Base-by-base conservation (phyloP, 2,113 vertebrate genomes). In the Rhizomys pruinosus region DNA sequence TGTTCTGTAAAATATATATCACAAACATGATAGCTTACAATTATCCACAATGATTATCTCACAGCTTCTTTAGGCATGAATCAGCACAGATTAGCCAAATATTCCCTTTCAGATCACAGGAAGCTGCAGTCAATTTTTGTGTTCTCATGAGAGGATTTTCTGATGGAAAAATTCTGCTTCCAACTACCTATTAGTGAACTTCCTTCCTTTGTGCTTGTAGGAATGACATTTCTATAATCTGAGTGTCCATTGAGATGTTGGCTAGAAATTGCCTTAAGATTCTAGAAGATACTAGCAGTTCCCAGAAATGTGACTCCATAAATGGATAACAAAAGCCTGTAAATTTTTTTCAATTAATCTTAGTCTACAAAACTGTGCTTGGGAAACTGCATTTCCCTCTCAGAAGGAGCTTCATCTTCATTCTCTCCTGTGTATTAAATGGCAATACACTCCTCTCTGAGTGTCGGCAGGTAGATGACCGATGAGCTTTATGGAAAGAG, bases 21-120 rank as follows among this genome's bases (percentile, higher is more conserved):
- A 78, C 69, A 55, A 85, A 85, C 15, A 87, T 27, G 68, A 68
- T 42, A 74, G n/a, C 87, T 89, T 63, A 27, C 79, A 90, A 42
- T 32, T 79, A 52, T 57, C 76, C 10, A 29, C 17, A 23, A 16
- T 44, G 29, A 25, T 72, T 84, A 64, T 85, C n/a, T 79, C 22
- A 59, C 15, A 52, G n/a, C 71, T 86, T 73, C 32, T 71, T 57
- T 76, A 68, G 27, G 71, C 42, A 63, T 42, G 66, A 55, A 19
- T 63, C 55, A 27, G 20, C 55, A 73, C 59, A 44, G 17, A 32
- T 79, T 34, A 63, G 32, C 63, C 74, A 61, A n/a, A 4, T 71
- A 37, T 44, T 84, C 55, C 47, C 47, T 78, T 11, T 64, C 32
- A 23, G 52, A 42, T 68, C 32, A 87, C 52, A 59, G 2, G 37